Conservation (phyloP, 2,888 invertebrate species). For the Clusia tigrina region DNA sequence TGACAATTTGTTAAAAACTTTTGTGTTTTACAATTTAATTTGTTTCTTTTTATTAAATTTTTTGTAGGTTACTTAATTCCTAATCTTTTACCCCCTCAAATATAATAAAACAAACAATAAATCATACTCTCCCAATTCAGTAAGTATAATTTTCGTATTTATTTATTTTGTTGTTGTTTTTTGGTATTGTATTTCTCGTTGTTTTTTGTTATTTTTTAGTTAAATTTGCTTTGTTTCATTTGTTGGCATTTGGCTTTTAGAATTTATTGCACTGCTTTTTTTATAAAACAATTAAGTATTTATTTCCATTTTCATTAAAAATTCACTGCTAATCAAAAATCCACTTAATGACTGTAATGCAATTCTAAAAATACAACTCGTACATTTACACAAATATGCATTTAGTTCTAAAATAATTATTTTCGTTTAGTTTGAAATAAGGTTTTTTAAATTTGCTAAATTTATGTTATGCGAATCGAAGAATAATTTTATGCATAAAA, state of each 20-base stretch:
- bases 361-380: no score
- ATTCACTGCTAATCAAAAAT: no score
- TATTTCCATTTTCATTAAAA: no score
- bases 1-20: constrained; percentile 33
- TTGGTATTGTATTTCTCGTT: background rate
- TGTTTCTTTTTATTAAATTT: constrained; percentile 56
- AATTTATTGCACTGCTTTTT: no score
- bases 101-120: constrained; percentile 29
- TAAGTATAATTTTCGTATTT: constrained; percentile 40
- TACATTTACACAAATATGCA: no score
- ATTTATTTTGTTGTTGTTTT: constrained; percentile 15
- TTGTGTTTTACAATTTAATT: constrained; percentile 41
- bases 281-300: no score
- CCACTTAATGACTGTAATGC: no score
- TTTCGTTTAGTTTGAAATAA: no score
- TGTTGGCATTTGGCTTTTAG: background rate
- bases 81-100: constrained; percentile 47
- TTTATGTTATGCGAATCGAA: no score
- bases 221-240: background rate
- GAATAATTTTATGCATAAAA: no score
- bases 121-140: constrained; percentile 40
- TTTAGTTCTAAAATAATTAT: no score
- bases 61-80: constrained; percentile 66
- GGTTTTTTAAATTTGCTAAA: no score
- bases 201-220: background rate